phyloP scores from a whole-genome alignment of 2,888 invertebrate species.

The Drosophila multiciliata region DNA sequence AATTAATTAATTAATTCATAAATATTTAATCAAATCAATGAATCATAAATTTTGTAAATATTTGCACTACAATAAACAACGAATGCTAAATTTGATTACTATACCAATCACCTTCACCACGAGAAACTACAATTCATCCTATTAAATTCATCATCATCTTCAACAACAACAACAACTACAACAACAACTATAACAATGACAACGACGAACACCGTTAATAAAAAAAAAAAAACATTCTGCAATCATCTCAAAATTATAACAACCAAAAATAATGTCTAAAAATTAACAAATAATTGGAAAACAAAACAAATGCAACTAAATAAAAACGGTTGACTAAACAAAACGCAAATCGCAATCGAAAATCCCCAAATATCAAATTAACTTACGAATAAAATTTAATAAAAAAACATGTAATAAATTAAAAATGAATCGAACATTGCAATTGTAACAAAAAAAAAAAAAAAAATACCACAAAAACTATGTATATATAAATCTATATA shows the following conservation, averaged over 20 bases:
- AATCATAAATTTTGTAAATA: constrained; percentile 52
- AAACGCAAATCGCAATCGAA: constrained; percentile 51
- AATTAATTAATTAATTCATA: constrained; percentile 37
- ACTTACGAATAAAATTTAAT: constrained; percentile 36
- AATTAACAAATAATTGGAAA: constrained; percentile 30
- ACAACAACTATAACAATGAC: constrained; percentile 34
- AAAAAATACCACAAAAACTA: constrained; percentile 8
- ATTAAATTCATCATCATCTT: constrained; percentile 49
- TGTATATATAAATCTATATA: background rate
- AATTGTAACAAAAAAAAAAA: constrained; percentile 21
- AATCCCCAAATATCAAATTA: constrained; percentile 32
- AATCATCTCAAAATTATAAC: constrained; percentile 32
- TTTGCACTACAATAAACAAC: constrained; percentile 55
- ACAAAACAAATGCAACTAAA: constrained; percentile 33
- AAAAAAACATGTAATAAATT: constrained; percentile 28
- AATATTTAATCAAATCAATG: constrained; percentile 33
- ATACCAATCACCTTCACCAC: constrained; percentile 34
- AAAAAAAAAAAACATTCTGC: constrained; percentile 13
- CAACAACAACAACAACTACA: constrained; percentile 31
- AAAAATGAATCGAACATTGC: constrained; percentile 32
- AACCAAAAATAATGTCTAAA: constrained; percentile 31
- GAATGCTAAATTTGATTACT: constrained; percentile 32
- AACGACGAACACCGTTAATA: constrained; percentile 32
- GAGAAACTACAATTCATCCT: constrained; percentile 46
- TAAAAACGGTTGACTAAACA: constrained; percentile 46